Conservation (phyloP, 2,888 invertebrate genomes). For the Eupithecia pulchellata region DNA sequence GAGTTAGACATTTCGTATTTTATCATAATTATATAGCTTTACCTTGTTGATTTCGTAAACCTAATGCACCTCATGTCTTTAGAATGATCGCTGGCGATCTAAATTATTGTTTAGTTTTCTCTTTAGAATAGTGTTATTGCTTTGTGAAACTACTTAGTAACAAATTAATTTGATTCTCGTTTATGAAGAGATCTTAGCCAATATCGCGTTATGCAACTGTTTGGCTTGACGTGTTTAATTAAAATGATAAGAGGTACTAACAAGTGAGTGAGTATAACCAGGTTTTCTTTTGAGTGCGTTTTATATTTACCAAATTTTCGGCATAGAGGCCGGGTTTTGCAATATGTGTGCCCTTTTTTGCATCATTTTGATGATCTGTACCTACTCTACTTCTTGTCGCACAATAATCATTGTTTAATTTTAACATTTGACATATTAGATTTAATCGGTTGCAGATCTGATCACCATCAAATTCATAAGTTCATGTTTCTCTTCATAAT, state of each 20-base stretch:
- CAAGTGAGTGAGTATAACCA: conserved; percentile 77
- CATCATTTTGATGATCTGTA: conserved; percentile 57
- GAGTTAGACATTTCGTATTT: conserved; percentile 62
- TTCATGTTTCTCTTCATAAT: conserved; percentile 21
- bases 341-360: conserved; percentile 63
- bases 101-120: conserved; percentile 67
- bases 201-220: conserved; percentile 75
- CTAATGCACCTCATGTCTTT: conserved; percentile 80
- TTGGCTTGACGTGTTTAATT: conserved; percentile 79
- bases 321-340: conserved; percentile 79
- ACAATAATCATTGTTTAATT: conserved; percentile 62
- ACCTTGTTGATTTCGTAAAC: conserved; percentile 75
- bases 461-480: conserved; percentile 36
- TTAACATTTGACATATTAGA: conserved; percentile 33
- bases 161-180: conserved; percentile 69
- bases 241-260: conserved; percentile 75
- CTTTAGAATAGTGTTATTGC: conserved; percentile 78
- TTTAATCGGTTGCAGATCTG: conserved; percentile 48
- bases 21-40: conserved; percentile 70
- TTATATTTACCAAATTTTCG: conserved; percentile 49
- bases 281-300: conserved; percentile 71
- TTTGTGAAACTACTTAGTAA: conserved; percentile 59
- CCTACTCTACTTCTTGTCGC: conserved; percentile 59
- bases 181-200: conserved; percentile 65
- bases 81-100: conserved; percentile 83